Evolutionary conservation across 1,140 invertebrate species (phyloP), one percentile per base, ranked within the genome.

Genomic region (Drosophila sp.): DNA sequence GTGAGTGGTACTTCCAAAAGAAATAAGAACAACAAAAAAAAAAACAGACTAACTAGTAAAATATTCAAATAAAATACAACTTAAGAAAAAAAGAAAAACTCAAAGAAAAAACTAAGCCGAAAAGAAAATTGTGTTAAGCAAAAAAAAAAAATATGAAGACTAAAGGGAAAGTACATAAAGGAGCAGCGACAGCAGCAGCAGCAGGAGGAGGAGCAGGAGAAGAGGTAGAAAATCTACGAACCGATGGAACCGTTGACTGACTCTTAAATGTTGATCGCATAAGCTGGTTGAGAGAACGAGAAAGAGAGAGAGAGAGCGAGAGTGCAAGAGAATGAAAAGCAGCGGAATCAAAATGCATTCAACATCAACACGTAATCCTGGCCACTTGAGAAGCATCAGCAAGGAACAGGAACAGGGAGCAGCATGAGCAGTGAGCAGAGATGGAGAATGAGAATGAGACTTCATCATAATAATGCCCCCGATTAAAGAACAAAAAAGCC

Each of bases 401-500:
- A 64, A 10, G 35, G 8, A 38, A 61, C 62, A 60, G 50, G 47
- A 33, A 33, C 54, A 47, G 64, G 64, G 40, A 40, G 47, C 66
- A 60, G n/a, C n/a, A 60, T 29, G 54, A 65, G 33, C 61, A 40
- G 50, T 17, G 17, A 57, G 56, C 44, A 38, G 55, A 57, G 17
- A 57, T 66, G 71, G 58, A 72, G 57, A 71, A 72, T 38, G 76
- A 72, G 56, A 76, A 64, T 77, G 76, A 50, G 44, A 50, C 44
- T 50, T 50, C 66, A 63, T 65, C 72, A 68, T 63, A 76, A 85
- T 85, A 85, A 85, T 85, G 74, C 74, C 74, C 80, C 80, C 83
- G 83, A 87, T 89, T 87, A 87, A 79, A 86, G 76, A 89, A 78
- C 65, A 82, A 71, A 89, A 66, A 77, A 80, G 86, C 76, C 64